Evolutionary conservation across 2,113 vertebrate genomes (phyloP).

Genomic region (Tenrec ecaudatus): DNA sequence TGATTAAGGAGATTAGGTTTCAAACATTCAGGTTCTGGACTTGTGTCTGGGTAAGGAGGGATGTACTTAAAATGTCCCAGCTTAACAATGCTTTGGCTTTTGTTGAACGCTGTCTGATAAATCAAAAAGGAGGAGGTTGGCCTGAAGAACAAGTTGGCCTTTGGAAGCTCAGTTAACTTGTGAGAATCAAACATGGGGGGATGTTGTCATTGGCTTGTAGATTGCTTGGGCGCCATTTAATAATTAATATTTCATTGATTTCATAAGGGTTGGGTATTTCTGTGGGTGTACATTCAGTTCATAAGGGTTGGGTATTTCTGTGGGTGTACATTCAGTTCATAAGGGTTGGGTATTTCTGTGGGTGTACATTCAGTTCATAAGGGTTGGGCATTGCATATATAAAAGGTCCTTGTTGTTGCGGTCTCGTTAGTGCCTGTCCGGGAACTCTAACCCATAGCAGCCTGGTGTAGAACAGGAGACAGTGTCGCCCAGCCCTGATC

Average conservation of each 20-base stretch:
- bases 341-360: constrained; percentile 5
- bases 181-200: background rate
- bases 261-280: constrained; percentile 17
- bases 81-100: constrained; percentile 65
- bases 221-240: background rate
- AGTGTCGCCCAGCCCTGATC: background rate
- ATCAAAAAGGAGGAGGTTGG: constrained; percentile 20
- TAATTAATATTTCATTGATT: background rate
- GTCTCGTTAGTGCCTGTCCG: background rate
- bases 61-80: constrained; percentile 44
- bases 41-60: constrained; percentile 43
- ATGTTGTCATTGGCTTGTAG: background rate
- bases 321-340: background rate
- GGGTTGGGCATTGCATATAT: background rate
- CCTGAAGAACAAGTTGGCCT: background rate
- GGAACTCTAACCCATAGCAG: background rate
- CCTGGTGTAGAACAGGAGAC: background rate
- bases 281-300: background rate
- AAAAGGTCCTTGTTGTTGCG: background rate
- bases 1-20: constrained; percentile 68
- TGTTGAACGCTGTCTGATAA: constrained; percentile 58
- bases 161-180: background rate
- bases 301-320: constrained; percentile 2
- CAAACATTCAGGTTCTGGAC: constrained; percentile 48
- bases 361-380: background rate